Evolutionary conservation across 1,140 invertebrate genomes (phyloP), one percentile per base, ranked within the genome.

Genomic region (Zaprionus nigranus): DNA sequence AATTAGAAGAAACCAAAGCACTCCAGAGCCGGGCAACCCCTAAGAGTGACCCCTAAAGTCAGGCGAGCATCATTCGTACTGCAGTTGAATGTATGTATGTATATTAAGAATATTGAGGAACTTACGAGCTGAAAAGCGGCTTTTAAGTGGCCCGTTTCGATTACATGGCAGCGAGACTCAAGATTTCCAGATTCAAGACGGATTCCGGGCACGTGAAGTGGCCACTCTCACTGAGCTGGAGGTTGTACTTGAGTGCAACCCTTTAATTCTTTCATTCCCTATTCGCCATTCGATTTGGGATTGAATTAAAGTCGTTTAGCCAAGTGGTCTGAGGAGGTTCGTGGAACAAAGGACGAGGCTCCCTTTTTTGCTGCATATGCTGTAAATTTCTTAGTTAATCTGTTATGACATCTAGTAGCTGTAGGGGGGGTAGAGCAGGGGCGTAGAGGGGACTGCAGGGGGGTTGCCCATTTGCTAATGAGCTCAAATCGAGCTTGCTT

Each of bases 121-220:
- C 65, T 53, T 66, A 65, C 68, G 40, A 59, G 46, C 20, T 75
- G 58, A 38, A 40, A 59, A 68, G 68, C 81, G 70, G 66, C 71
- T 84, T 53, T 90, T 88, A 88, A 88, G 84, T 88, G 84, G 84
- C 85, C 88, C 84, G 84, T 88, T 88, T 88, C 84, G 84, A 88
- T 88, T 88, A 88, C 84, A 88, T 26, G 64, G 61, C 73, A 51
- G 64, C 63, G 64, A 71, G 64, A 69, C 77, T 73, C 56, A 80
- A 75, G 84, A 78, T 86, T 69, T 43, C 15, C n/a, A 17, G 67
- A 79, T 81, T 71, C 84, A 46, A 46, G 40, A 46, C 40, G 46
- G 11, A 51, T 51, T 51, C 46, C 1, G 67, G 82, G 64, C 66
- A 61, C 26, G 51, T 77, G 66, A 76, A 75, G 77, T 79, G 64